phyloP scores from a whole-genome alignment of 1,140 invertebrate species.

The Drosophila albomicans region DNA sequence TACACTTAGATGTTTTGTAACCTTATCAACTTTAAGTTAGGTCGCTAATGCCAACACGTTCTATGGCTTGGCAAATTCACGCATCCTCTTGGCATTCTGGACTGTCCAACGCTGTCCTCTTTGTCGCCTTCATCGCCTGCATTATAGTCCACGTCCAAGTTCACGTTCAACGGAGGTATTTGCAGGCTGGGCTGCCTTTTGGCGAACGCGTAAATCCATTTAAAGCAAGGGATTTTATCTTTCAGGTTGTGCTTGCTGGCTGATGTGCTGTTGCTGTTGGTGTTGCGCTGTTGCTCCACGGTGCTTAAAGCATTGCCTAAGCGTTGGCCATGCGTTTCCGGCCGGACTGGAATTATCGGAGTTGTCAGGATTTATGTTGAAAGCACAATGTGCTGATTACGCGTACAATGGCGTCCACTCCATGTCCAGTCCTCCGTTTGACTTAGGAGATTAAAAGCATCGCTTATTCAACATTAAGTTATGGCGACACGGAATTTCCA shows the following conservation, averaged over 20 bases:
- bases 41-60: conserved; percentile 74
- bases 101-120: background rate
- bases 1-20: background rate
- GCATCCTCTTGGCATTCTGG: conserved; percentile 35
- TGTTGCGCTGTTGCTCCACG: background rate
- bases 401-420: conserved; percentile 46
- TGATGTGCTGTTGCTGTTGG: conserved; percentile 44
- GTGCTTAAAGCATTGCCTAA: conserved; percentile 26
- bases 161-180: conserved; percentile 47
- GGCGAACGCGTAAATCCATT: conserved; percentile 51
- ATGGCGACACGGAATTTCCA: conserved; percentile 36
- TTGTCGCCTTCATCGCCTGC: background rate
- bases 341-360: conserved; percentile 58
- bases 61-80: conserved; percentile 66
- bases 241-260: conserved; percentile 41
- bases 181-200: conserved; percentile 47
- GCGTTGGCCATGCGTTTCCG: conserved; percentile 1
- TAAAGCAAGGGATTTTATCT: conserved; percentile 68
- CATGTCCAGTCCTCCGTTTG: conserved; percentile 6
- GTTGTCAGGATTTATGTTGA: conserved; percentile 65
- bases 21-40: conserved; percentile 30
- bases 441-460: conserved; percentile 64
- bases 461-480: conserved; percentile 64
- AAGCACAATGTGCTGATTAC: conserved; percentile 56
- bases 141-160: background rate